Percentiles rank a stretch among this genome's conserved stretches.
Conservation (phyloP, 2,888 invertebrate species). For the Itoplectis maculator region DNA sequence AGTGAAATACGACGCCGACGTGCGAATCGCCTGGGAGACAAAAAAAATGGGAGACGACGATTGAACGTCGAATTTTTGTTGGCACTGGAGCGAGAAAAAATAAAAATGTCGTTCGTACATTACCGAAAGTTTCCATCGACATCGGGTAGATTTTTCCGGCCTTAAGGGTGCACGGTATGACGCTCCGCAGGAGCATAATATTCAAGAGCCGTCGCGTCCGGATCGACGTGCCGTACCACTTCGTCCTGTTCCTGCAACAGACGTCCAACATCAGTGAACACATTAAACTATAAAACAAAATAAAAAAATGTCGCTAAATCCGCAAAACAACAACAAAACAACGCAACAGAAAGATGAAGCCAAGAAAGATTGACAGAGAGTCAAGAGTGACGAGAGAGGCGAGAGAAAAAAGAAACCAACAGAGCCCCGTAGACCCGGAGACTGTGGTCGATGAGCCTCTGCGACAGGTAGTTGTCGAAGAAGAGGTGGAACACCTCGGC, state of each 20-base stretch:
- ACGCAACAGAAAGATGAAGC: too few relatives aligned
- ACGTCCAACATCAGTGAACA: too few relatives aligned
- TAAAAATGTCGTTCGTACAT: slow-evolving; percentile 3
- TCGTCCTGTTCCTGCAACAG: neutral
- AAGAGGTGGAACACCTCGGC: slow-evolving; percentile 30
- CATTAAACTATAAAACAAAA: too few relatives aligned
- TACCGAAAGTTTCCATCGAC: slow-evolving; percentile 45
- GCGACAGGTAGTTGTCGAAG: slow-evolving; percentile 36
- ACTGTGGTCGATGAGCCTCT: slow-evolving; percentile 35
- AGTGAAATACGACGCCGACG: neutral
- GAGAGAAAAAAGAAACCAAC: too few relatives aligned
- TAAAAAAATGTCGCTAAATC: too few relatives aligned
- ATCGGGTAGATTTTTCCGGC: slow-evolving; percentile 44
- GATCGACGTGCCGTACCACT: slow-evolving; percentile 40
- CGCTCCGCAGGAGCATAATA: slow-evolving; percentile 32
- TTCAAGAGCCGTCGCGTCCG: slow-evolving; percentile 23
- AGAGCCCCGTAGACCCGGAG: slow-evolving; percentile 1
- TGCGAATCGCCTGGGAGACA: neutral
- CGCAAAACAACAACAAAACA: too few relatives aligned
- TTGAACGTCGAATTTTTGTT: too few relatives aligned
- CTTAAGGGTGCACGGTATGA: slow-evolving; percentile 30
- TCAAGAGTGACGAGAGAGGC: too few relatives aligned
- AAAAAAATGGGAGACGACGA: too few relatives aligned
- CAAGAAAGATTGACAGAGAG: too few relatives aligned
- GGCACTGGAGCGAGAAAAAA: too few relatives aligned